A percentile compares a stretch with the other conserved stretches of the same genome.
These are phyloP conservation scores for Axinella damicornis DNA, from an alignment of 37 sponge, comb jelly and placozoan genomes.

Conservation along the genomic window DNA sequence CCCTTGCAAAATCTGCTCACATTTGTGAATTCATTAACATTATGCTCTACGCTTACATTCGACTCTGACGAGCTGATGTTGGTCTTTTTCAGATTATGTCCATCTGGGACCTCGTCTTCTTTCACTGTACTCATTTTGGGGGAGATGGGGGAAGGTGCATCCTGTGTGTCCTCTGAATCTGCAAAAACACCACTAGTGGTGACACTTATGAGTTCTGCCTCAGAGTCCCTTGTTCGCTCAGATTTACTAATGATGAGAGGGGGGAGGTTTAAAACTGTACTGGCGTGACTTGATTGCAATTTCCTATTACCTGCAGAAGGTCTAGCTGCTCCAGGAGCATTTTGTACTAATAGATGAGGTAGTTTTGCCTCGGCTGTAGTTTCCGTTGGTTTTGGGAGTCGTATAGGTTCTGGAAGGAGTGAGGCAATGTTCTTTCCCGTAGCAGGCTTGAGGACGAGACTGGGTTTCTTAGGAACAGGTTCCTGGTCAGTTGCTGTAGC, in stretches of 20 bases:
- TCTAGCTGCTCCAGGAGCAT: background rate
- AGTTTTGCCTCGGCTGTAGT: background rate
- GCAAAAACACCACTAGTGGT: conserved; percentile 50
- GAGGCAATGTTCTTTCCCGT: background rate
- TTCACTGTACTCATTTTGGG: conserved; percentile 26
- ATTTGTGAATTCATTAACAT: background rate
- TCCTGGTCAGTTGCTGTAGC: background rate
- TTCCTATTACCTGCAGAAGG: background rate
- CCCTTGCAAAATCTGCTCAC: conserved; percentile 49
- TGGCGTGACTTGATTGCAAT: background rate
- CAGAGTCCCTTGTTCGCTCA: background rate
- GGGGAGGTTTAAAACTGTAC: conserved; percentile 66
- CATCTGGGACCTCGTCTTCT: background rate
- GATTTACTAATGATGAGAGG: conserved; percentile 43
- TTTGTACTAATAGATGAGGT: background rate
- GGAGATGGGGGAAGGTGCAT: background rate
- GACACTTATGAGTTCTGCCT: conserved; percentile 31
- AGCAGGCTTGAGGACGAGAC: conserved; percentile 20
- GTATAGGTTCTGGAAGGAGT: conserved; percentile 29
- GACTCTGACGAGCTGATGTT: conserved; percentile 33
- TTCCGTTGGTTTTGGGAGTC: conserved; percentile 13
- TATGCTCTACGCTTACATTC: background rate
- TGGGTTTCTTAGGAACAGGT: no score
- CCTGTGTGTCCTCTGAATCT: conserved; percentile 40
- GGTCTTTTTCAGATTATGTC: background rate